Base-by-base conservation (phyloP, 2,888 invertebrate genomes). In the Harmothoe impar region DNA sequence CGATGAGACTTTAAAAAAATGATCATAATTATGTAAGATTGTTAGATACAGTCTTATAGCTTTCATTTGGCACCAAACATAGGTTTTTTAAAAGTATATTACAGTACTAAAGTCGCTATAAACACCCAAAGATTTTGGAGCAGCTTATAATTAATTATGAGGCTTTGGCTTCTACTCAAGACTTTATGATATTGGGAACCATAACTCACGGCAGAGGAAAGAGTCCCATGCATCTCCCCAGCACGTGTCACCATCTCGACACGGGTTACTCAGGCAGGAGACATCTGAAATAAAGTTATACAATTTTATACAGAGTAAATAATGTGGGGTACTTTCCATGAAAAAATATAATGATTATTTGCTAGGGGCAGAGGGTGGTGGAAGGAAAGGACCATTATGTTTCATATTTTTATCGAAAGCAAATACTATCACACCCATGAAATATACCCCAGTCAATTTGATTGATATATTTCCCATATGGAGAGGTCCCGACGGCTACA, bases 191-290 rank as follows among this genome's bases (percentile, higher is more conserved):
- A n/a, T n/a, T n/a, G n/a, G n/a, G n/a, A n/a, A n/a, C n/a, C n/a
- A n/a, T n/a, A 15, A 84, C 84, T 84, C 10, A 84, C 84, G 23
- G 23, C 84, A 84, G 33, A 84, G 10, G 43, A 33, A 84, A 35
- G 84, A 51, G 84, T 84, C 84, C 84, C 84, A 84, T 7, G 20
- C 33, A 20, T 84, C 84, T 23, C 84, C 84, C 84, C 84, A 84
- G 43, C 84, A 84, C 1, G 84, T 84, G 23, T 84, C 84, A 3
- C 84, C 84, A 35, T 17, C 33, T 7, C 84, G 20, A 35, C 84
- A 84, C 17, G 84, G 84, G 25, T 51, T 84, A 35, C 84, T 84
- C 84, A 84, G 43, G 25, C 84, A 84, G 12, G 84, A 51, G 33
- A 84, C 33, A 25, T 84, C 84, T 84, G 43, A 23, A 29, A 29